Evolutionary conservation across 2,888 invertebrate genomes (phyloP).

Genomic region (Athalia cordata): DNA sequence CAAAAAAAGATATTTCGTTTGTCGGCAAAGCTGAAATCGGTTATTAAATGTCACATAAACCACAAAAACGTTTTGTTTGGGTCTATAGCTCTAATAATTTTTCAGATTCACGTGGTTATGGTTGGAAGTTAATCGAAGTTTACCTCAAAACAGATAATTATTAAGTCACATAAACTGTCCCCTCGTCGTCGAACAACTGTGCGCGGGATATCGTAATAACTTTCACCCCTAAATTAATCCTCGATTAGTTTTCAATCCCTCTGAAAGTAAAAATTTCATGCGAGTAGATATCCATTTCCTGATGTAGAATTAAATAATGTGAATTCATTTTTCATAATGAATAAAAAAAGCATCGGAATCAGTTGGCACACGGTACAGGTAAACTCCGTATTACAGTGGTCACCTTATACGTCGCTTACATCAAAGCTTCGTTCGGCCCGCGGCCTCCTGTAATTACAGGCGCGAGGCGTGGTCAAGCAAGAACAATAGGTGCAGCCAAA

Average conservation of each 20-base stretch:
- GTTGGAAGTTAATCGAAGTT: constrained; percentile 46
- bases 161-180: constrained; percentile 55
- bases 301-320: no score
- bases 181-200: constrained; percentile 21
- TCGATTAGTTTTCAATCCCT: no score
- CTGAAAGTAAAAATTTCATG: no score
- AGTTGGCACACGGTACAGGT: no score
- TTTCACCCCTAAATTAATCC: no score
- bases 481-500: constrained; percentile 66
- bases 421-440: constrained; percentile 69
- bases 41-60: constrained; percentile 70
- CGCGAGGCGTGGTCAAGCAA: constrained; percentile 71
- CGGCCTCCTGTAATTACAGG: constrained; percentile 70
- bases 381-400: neutral
- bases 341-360: no score
- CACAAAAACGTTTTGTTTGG: constrained; percentile 62
- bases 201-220: no score
- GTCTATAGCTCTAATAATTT: constrained; percentile 50
- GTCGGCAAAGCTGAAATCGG: constrained; percentile 43
- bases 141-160: constrained; percentile 58
- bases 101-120: constrained; percentile 12
- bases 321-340: neutral
- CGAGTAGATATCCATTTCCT: no score
- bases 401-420: constrained; percentile 62
- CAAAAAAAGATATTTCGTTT: constrained; percentile 31